Evolutionary conservation across 1,140 invertebrate genomes (phyloP).

Genomic region (Orussus abietinus): DNA sequence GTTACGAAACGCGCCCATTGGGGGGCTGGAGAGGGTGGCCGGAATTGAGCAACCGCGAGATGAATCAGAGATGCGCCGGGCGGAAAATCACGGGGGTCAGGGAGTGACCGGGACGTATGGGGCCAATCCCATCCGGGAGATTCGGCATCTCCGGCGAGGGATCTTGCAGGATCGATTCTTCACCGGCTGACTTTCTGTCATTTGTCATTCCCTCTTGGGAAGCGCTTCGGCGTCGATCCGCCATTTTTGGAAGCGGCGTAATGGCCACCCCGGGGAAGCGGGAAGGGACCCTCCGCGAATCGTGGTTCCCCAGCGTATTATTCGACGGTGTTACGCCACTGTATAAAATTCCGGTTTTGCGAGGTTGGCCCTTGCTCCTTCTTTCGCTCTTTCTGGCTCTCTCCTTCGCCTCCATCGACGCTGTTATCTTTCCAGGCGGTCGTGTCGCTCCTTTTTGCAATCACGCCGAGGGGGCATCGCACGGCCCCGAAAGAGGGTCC

Average conservation of each 20-base stretch:
- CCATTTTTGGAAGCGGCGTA: conserved; percentile 2
- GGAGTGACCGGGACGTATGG: too few species aligned
- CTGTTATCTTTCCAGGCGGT: conserved; percentile 26
- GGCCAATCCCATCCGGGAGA: too few species aligned
- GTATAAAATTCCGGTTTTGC: conserved; percentile 50
- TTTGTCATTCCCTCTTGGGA: background rate
- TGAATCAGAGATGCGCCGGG: too few species aligned
- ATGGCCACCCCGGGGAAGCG: conserved; percentile 12
- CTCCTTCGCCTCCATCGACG: conserved; percentile 20
- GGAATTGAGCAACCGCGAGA: too few species aligned
- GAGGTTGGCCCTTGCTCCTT: too few species aligned
- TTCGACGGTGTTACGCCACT: conserved; percentile 45
- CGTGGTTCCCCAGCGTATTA: conserved; percentile 37
- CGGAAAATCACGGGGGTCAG: too few species aligned
- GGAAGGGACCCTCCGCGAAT: too few species aligned
- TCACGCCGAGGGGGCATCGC: conserved; percentile 12
- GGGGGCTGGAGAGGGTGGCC: too few species aligned
- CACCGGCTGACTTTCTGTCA: background rate
- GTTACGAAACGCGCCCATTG: too few species aligned
- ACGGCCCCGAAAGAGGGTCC: conserved; percentile 24
- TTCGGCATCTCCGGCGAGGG: too few species aligned
- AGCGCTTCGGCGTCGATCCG: background rate
- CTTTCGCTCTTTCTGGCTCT: conserved; percentile 22
- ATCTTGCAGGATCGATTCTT: background rate
- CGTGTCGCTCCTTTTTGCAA: conserved; percentile 27